Evolutionary conservation across 2,888 invertebrate genomes (phyloP).

Genomic region (Cantharis rufa): DNA sequence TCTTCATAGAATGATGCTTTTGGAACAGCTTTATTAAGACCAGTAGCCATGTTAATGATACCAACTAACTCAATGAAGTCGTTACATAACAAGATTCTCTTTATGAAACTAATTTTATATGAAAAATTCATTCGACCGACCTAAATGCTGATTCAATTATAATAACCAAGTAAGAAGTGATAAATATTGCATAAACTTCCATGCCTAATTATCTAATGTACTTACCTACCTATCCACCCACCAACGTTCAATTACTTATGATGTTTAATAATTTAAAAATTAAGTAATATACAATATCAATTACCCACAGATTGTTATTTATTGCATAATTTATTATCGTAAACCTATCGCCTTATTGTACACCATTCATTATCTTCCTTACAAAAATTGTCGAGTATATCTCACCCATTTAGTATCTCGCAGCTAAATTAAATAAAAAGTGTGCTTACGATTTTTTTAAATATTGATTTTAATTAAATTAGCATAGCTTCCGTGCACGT

Average conservation of each 20-base stretch:
- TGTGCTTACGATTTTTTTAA: background rate
- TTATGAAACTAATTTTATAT: background rate
- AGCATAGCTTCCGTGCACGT: background rate
- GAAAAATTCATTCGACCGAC: background rate
- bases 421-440: background rate
- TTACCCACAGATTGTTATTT: background rate
- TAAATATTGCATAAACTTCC: background rate
- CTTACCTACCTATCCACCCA: background rate
- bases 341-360: background rate
- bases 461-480: no score
- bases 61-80: constrained; percentile 1
- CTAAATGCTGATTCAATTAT: background rate
- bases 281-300: background rate
- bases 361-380: background rate
- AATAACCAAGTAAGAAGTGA: background rate
- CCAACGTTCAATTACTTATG: background rate
- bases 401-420: background rate
- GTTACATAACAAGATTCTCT: background rate
- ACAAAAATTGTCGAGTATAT: background rate
- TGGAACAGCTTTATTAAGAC: constrained; percentile 4
- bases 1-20: background rate
- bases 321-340: background rate
- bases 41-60: constrained; percentile 8
- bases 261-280: background rate
- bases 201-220: background rate